phyloP scores from a whole-genome alignment of 2,797 vertebrate genomes.

The Notoglanidium macrostoma region DNA sequence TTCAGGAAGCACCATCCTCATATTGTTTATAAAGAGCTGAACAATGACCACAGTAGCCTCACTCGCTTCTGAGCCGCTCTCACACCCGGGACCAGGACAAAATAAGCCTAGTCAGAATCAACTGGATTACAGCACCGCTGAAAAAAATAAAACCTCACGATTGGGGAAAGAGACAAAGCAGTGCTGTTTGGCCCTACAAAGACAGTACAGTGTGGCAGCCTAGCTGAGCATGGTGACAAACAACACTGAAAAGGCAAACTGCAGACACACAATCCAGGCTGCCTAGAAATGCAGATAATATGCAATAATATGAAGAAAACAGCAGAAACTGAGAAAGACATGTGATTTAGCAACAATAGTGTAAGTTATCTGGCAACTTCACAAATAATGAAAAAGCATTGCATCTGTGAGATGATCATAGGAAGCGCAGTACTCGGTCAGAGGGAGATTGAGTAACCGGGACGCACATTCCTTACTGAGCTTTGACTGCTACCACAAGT shows the following conservation, averaged over 20 bases:
- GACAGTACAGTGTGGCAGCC: background rate
- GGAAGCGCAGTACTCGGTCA: background rate
- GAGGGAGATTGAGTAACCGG: background rate
- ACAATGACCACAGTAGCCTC: background rate
- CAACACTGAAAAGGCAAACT: background rate
- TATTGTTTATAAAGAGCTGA: background rate
- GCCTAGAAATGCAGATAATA: background rate
- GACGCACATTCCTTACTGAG: background rate
- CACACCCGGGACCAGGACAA: background rate
- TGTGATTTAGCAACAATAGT: background rate
- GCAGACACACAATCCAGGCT: background rate
- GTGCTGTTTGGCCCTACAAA: background rate
- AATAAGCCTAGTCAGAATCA: constrained; percentile 7
- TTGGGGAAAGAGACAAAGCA: background rate
- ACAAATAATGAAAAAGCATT: background rate
- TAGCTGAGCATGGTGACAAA: background rate
- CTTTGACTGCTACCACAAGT: background rate
- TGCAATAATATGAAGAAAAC: background rate
- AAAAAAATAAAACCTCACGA: background rate
- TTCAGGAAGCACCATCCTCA: background rate
- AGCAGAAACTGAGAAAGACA: background rate
- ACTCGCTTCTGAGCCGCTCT: background rate
- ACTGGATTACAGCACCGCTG: background rate
- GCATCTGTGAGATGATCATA: background rate
- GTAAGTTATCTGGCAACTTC: background rate